Base-by-base conservation (phyloP, 2,888 invertebrate species). In the Dasypogon diadema region DNA sequence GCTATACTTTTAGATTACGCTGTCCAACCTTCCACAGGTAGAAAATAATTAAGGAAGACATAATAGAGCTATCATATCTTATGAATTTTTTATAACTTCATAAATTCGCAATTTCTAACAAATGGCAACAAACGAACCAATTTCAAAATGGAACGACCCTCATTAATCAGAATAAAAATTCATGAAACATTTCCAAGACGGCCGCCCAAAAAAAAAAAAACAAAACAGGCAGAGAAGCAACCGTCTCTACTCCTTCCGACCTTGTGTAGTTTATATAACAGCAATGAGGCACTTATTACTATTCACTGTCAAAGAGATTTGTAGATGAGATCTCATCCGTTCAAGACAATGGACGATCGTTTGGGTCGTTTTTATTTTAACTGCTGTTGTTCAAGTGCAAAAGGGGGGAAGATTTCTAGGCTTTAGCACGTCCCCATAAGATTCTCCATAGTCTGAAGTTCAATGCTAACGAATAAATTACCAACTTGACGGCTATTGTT, bases 401-500 rank as follows among this genome's bases (percentile, higher is more conserved):
- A 48, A 26, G 16, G 60, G 18, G 65, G 58, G 58, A 16, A 68
- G 46, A 21, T 46, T 42, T 42, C 46, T 65, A 65, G 46, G 16
- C 65, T 68, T 22, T 54, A 3, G 30, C 63, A 48, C 24, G 65
- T 68, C 65, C 65, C 48, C 48, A 68, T 68, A 68, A 46, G 16
- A 48, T 68, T 68, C 60, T 34, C 48, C 26, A 24, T 48, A n/a
- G n/a, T n/a, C n/a, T 68, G 48, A 68, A 68, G 65, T 68, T 68
- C 65, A 68, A 68, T 68, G 65, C 48, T 48, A 48, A 68, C 65
- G 65, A 68, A 68, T 68, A 68, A 68, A 68, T 68, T 68, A 68
- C 48, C 56, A 26, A 42, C 65, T 48, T 68, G 65, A 68, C 46
- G 65, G 24, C 65, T 68, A 68, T 68, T 68, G 65, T 68, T 65